Evolutionary conservation across 2,888 invertebrate genomes (phyloP), one percentile per base, ranked within the genome.

Genomic region (Tenthredo distinguenda): DNA sequence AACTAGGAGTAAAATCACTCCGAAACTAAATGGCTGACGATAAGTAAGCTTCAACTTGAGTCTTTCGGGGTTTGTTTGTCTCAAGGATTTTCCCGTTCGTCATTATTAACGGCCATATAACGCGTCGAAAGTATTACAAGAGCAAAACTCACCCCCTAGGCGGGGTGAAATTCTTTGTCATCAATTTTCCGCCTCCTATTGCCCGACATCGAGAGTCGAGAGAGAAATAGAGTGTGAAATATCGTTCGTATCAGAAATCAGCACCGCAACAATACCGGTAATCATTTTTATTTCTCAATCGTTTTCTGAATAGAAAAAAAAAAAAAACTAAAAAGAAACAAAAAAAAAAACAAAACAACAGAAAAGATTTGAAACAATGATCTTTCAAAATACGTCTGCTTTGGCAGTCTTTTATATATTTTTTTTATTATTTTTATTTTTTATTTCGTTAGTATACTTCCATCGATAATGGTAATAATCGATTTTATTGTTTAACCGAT

Each of bases 331-430:
- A n/a, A 3, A 72, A 21, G n/a, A 72, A 18, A 50, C 0, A n/a
- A 50, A 50, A 18, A n/a, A 18, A n/a, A 50, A 50, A n/a, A 50
- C 0, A n/a, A 55, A 55, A 34, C 9, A 74, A 40, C n/a, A 7
- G n/a, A n/a, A 62, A 21, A 62, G n/a, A 62, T 12, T 37, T 62
- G 62, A 31, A 77, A 50, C 15, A 21, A 77, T 18, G 26, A 77
- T 34, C 62, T 40, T 79, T 26, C n/a, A 58, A 55, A 40, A 81
- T 62, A 81, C 37, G 81, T 86, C 85, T 88, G 87, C 87, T 85
- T 74, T 84, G 86, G 84, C 87, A 87, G 86, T 87, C 84, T 85
- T 86, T 86, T 55, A 74, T 58, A 76, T 85, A 83, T 85, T 31
- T 43, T 72, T 72, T 31, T 71, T 31, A 40, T 34, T 72, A 21